Base-by-base conservation (phyloP, 2,797 vertebrate species). In the Poecilia wingei region DNA sequence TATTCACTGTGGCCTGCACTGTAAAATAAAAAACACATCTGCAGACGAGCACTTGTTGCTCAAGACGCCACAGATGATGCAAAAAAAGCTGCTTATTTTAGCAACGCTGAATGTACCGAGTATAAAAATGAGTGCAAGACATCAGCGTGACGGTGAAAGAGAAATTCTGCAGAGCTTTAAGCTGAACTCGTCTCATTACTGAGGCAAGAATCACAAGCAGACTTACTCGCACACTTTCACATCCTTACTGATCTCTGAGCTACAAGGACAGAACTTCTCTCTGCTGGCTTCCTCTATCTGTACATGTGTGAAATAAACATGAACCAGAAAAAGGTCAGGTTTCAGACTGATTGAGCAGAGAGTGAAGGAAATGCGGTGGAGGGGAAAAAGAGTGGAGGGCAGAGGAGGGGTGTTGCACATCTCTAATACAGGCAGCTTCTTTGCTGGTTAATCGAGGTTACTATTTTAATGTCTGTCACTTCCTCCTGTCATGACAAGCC, bases 391-490 rank as follows among this genome's bases (percentile, higher is more conserved):
- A 79, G 64, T 66, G 33, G 69, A 71, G 31, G 20, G 49, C 9
- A 43, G 43, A 43, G n/a, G 25, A 36, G 66, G 72, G 36, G 36
- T 18, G 31, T 45, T 8, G 3, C 45, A 47, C 1, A 25, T 78
- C 61, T 74, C 74, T 57, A 39, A 70, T 25, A 49, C 61, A 53
- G 83, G 61, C 80, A 22, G 12, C 84, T 88, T 92, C 89, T 91
- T 78, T 84, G 86, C 87, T 84, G 79, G 86, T 91, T 95, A 94
- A 93, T 92, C 75, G 79, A 91, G 88, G 93, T 94, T 92, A 94
- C 94, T 94, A 95, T 95, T 95, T 95, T 93, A 92, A 95, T 92
- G 86, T 90, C 88, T 94, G 94, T 91, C 93, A 95, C 93, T 95
- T 95, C 94, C 94, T 95, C 92, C 90, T 91, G 92, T 93, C 93